phyloP scores from a whole-genome alignment of 2,888 invertebrate species.

The Enchytraeus crypticus region DNA sequence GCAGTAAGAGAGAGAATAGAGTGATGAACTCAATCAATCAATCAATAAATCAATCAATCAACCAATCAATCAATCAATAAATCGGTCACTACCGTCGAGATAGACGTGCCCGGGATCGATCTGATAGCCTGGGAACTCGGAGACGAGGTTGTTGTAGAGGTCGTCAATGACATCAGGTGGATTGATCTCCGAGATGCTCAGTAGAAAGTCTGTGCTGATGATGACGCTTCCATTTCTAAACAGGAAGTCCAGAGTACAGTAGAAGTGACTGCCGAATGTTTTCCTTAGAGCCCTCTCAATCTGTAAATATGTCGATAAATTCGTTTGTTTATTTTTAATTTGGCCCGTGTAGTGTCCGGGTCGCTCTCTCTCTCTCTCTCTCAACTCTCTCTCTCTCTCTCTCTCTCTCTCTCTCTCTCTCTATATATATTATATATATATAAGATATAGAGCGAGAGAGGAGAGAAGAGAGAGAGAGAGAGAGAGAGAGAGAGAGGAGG shows the following conservation, averaged over 20 bases:
- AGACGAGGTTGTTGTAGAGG: not conserved
- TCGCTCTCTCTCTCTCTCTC: too few species aligned
- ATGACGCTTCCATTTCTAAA: not conserved
- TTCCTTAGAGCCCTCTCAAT: not conserved
- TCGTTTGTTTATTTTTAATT: too few species aligned
- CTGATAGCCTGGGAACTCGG: not conserved
- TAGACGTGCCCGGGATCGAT: not conserved
- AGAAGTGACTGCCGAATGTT: not conserved
- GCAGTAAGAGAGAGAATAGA: too few species aligned
- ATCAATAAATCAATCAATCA: not conserved
- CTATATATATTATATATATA: too few species aligned
- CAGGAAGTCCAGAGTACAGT: not conserved
- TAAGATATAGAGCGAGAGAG: too few species aligned
- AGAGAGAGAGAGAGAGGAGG: too few species aligned
- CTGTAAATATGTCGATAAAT: too few species aligned
- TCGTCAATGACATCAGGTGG: not conserved
- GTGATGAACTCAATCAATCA: not conserved
- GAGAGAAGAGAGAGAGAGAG: too few species aligned
- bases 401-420: too few species aligned
- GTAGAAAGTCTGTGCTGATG: not conserved
- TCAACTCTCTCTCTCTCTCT: too few species aligned
- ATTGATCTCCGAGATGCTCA: not conserved
- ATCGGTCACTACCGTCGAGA: not conserved
- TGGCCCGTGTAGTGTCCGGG: too few species aligned
- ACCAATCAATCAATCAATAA: not conserved